Conservation (phyloP, 2,888 invertebrate species). For the Trissolcus brochymenae region DNA sequence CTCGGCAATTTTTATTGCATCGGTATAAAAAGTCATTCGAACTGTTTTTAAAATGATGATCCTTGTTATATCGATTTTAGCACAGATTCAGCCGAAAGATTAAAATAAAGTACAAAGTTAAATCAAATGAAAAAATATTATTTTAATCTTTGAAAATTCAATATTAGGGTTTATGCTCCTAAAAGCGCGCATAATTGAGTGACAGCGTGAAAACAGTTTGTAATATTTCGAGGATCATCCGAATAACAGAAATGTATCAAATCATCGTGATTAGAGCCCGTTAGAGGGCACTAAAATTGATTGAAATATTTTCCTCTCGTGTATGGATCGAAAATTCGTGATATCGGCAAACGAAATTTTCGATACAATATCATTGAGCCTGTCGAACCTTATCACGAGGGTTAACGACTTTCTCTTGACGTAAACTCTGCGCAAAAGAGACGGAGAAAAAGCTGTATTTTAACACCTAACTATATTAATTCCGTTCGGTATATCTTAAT, state of each 20-base stretch:
- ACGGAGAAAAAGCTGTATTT: constrained; percentile 33
- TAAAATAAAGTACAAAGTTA: too few relatives aligned
- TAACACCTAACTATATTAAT: constrained; percentile 44
- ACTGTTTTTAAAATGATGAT: too few relatives aligned
- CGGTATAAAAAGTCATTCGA: too few relatives aligned
- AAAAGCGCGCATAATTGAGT: too few relatives aligned
- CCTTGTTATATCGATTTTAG: too few relatives aligned
- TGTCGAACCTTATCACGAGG: constrained; percentile 38
- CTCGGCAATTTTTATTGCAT: too few relatives aligned
- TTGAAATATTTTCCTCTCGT: constrained; percentile 29
- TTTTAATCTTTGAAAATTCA: too few relatives aligned
- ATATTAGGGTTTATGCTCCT: too few relatives aligned
- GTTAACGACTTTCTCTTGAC: constrained; percentile 43
- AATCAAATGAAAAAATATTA: too few relatives aligned
- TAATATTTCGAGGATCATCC: constrained; percentile 1
- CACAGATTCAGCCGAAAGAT: too few relatives aligned
- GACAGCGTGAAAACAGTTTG: background rate
- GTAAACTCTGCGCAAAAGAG: constrained; percentile 17
- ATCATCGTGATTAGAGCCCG: constrained; percentile 34
- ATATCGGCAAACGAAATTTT: constrained; percentile 16
- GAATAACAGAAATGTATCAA: constrained; percentile 7
- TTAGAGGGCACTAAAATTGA: constrained; percentile 34
- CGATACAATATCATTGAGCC: constrained; percentile 42
- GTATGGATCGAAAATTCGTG: constrained; percentile 25
- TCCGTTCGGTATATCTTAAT: constrained; percentile 40